These are phyloP conservation scores for Novumbra hubbsi DNA, from an alignment of 2,797 vertebrate species.

Conservation along the genomic window DNA sequence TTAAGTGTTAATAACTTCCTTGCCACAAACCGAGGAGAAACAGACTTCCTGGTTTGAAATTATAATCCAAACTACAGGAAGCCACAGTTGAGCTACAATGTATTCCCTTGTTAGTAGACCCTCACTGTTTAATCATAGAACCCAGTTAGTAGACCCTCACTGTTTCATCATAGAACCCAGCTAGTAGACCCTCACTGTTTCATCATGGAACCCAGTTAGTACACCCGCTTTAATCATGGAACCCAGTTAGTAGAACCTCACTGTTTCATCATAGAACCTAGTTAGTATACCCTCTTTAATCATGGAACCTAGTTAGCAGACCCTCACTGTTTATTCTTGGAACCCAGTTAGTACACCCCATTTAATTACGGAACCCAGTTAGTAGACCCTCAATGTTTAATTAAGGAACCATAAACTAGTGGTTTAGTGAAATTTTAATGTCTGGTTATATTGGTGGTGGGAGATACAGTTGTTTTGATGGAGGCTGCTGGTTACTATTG, in stretches of 20 bases:
- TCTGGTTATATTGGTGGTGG: too few species aligned
- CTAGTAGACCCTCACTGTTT: neutral
- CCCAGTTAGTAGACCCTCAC: neutral
- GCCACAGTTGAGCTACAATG: neutral
- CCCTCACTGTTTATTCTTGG: neutral
- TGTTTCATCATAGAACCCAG: neutral
- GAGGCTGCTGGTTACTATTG: slow-evolving; percentile 33
- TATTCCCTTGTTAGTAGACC: neutral
- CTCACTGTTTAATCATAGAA: neutral
- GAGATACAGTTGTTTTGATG: slow-evolving; percentile 17
- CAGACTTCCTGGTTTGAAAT: neutral
- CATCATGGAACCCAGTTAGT: neutral
- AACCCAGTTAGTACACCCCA: neutral
- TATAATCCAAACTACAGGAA: neutral
- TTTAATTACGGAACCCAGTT: neutral
- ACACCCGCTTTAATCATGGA: neutral
- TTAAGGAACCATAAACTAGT: too few species aligned
- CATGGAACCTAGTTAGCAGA: neutral
- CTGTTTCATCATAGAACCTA: neutral
- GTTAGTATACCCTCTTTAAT: neutral
- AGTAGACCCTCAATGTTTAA: neutral
- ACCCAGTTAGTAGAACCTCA: neutral
- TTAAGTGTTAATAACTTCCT: neutral
- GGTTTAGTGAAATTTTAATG: neutral
- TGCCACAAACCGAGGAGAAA: neutral